Conservation (phyloP, 2,113 vertebrate species). For the Chionomys nivalis region DNA sequence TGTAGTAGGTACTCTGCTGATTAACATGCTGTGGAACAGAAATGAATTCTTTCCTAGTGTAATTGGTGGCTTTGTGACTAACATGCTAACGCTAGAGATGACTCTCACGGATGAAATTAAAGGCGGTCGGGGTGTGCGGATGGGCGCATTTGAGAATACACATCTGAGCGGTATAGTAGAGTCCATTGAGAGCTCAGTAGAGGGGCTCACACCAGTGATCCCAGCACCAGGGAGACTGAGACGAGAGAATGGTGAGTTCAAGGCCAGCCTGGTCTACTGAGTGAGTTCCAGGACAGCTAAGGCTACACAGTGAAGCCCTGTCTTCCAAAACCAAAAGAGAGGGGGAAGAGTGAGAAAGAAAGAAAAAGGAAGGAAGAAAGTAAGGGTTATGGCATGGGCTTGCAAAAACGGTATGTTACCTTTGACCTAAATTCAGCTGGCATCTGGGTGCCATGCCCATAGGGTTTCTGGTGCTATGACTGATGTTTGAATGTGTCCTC, state of each 20-base stretch:
- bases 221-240: not conserved
- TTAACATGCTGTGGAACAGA: not conserved
- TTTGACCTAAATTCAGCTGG: not conserved
- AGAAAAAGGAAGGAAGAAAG: not conserved
- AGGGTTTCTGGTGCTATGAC: not conserved
- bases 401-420: not conserved
- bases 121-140: not conserved
- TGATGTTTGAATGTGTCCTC: not conserved
- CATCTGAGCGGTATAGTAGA: not conserved
- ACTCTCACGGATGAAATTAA: not conserved
- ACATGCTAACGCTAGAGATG: not conserved
- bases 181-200: not conserved
- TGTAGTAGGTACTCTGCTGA: not conserved
- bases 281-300: not conserved
- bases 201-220: not conserved
- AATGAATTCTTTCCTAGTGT: not conserved
- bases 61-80: conserved; percentile 38
- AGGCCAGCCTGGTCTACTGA: not conserved
- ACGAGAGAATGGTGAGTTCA: not conserved
- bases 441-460: not conserved
- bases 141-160: not conserved
- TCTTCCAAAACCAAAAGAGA: not conserved
- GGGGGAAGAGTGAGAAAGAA: not conserved
- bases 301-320: not conserved
- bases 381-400: not conserved